Evolutionary conservation across 2,113 vertebrate genomes (phyloP), one percentile per base, ranked within the genome.

Genomic region (Loxodonta africana): DNA sequence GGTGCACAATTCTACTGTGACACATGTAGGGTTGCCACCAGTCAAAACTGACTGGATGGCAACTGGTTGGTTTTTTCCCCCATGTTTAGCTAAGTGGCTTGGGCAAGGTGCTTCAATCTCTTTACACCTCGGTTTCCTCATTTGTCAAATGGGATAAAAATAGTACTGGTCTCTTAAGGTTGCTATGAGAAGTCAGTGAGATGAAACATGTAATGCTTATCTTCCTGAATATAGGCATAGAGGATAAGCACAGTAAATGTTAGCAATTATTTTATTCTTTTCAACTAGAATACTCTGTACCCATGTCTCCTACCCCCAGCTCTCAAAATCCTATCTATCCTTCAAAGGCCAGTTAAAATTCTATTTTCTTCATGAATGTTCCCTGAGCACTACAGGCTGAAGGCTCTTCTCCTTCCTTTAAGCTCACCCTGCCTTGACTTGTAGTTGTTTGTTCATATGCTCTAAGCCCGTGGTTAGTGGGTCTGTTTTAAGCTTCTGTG

Each of bases 401-500:
- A 21, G 44, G 48, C 11, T 3, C 0, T 25, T n/a, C 82, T 37
- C 37, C 78, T 71, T 57, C 37, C 37, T 67, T n/a, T 3, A 60
- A 30, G 33, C 37, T 81, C 28, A 8, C 4, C 23, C 51, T 37
- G 18, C 60, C 0, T 0, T 33, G 65, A 44, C 46, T 67, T 14
- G 1, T 18, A 33, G 5, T 23, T 25, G 15, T 3, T 18, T 46
- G 53, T 44, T 82, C 51, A 33, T 0, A 6, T 12, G 25, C 28
- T 62, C 74, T 74, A 41, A 44, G 71, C 33, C n/a, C 30, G 30
- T 30, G 9, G 74, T 25, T 77, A 63, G 25, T 1, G 48, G 69
- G 28, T 62, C 28, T 28, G 73, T 48, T 17, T 20, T 48, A 46
- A 26, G 57, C n/a, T n/a, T 11, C 30, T 83, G 10, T 8, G 18